Base-by-base conservation (phyloP, 92 coral and sea anemone genomes). In the Actinostola sp. region DNA sequence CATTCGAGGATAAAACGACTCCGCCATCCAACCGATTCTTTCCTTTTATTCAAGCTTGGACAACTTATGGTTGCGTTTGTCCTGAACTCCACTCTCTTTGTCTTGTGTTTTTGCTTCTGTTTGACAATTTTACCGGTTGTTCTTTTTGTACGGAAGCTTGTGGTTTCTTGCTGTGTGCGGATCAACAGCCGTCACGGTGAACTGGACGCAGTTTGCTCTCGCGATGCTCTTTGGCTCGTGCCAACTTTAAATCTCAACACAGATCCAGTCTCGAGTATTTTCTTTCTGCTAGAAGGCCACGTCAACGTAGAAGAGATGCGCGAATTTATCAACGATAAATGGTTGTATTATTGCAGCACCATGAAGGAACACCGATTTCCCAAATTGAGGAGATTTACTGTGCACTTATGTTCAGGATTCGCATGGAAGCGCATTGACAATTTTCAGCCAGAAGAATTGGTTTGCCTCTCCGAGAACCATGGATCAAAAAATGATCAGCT, bases 11-110 rank as follows among this genome's bases (percentile, higher is more conserved):
- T 78, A 84, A 87, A 79, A 56, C 72, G 90, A 29, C 84, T 90
- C 21, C 74, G 88, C 4, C 97, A 90, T 52, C 97, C 97, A 3
- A 83, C 90, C 13, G 97, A 90, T 11, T 78, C 88, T 1, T 65
- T 73, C 49, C 76, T 87, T 48, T 26, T 87, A 33, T 57, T 66
- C 13, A 79, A 71, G 67, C 63, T 87, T 46, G 30, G 81, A 28
- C 64, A 83, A 26, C 71, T 72, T 36, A 8, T 71, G 3, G 55
- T 56, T 46, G 61, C 29, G 38, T 84, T 81, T 41, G 63, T 87
- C 13, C 23, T 84, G n/a, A 86, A 88, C 68, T 50, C 52, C 3
- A 53, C 65, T 23, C 67, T 90, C 8, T 90, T 88, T 70, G 43
- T 63, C 23, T 61, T 90, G 27, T 83, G 81, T 73, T 31, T 83